Percentiles rank a stretch among this genome's conserved stretches.
Evolutionary conservation across 2,113 vertebrate genomes (phyloP).

Genomic region (Pavo muticus): DNA sequence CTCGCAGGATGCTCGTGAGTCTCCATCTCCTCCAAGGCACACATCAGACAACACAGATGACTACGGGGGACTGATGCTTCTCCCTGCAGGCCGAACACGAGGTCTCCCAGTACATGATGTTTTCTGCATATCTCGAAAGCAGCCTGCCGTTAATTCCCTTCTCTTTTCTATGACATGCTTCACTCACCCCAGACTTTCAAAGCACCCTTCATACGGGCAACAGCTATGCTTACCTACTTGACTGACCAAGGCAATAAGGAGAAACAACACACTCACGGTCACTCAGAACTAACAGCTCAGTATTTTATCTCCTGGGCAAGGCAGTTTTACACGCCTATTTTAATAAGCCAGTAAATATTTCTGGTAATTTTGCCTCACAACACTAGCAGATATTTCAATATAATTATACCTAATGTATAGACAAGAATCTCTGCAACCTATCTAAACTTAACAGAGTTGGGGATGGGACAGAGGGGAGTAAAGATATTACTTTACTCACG

Average conservation of each 20-base stretch:
- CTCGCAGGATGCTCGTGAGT: accelerated
- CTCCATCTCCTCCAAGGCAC: accelerated
- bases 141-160: not conserved
- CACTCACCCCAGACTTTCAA: accelerated
- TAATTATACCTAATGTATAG: not conserved
- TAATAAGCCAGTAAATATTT: not conserved
- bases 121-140: not conserved
- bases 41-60: not conserved
- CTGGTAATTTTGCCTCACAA: not conserved
- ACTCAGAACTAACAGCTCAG: not conserved
- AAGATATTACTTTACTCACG: not conserved
- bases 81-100: not conserved
- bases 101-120: not conserved
- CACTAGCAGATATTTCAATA: not conserved
- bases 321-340: not conserved
- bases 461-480: not conserved
- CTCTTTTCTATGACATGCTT: not conserved
- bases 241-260: not conserved
- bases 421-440: not conserved
- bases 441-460: not conserved
- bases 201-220: not conserved
- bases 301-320: not conserved
- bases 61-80: not conserved
- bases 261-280: not conserved
- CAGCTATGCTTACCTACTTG: not conserved